Conservation (phyloP, 2,888 invertebrate species). For the Drosophila rubida region DNA sequence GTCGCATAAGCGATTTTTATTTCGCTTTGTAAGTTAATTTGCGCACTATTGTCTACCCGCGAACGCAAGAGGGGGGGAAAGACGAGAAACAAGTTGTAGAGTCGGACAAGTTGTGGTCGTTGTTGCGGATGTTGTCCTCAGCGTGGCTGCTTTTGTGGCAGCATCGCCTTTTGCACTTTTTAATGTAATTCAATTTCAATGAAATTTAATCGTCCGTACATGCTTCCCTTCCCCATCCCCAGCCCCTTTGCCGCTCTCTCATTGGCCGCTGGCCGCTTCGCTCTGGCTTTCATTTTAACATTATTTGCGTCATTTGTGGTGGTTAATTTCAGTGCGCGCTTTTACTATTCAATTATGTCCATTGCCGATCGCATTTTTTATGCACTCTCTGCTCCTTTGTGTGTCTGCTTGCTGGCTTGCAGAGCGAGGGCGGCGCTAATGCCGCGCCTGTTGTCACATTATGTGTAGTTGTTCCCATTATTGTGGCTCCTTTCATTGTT, state of each 20-base stretch:
- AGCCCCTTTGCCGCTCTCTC: not conserved
- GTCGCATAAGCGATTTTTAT: conserved; percentile 75
- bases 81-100: conserved; percentile 6
- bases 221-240: conserved; percentile 14
- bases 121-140: conserved; percentile 23
- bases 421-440: conserved; percentile 53
- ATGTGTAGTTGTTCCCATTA: conserved; percentile 45
- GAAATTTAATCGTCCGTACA: conserved; percentile 79
- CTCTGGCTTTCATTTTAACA: conserved; percentile 55
- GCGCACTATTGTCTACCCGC: conserved; percentile 72
- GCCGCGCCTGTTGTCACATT: conserved; percentile 59
- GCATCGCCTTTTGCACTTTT: conserved; percentile 76
- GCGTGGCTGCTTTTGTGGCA: conserved; percentile 48
- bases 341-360: conserved; percentile 80
- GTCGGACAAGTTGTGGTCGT: conserved; percentile 21
- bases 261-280: not conserved
- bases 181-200: conserved; percentile 81
- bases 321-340: conserved; percentile 79
- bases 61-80: not conserved
- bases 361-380: conserved; percentile 68
- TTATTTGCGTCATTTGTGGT: conserved; percentile 81
- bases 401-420: conserved; percentile 26
- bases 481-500: conserved; percentile 66
- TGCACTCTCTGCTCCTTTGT: conserved; percentile 51
- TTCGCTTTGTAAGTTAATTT: conserved; percentile 80